Conservation (phyloP, 2,888 invertebrate species). For the Eilema caniola region DNA sequence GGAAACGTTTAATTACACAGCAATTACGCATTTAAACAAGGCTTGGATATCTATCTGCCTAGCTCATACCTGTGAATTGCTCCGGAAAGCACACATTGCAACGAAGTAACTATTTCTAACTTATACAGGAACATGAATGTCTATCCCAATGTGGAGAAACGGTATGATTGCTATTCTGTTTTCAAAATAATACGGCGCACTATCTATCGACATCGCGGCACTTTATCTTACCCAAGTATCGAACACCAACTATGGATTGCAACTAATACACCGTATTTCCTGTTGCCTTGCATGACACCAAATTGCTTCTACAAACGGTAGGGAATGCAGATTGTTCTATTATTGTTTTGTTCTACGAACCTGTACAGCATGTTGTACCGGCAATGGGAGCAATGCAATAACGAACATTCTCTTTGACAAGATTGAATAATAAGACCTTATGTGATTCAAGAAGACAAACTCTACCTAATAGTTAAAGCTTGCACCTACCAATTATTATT, state of each 20-base stretch:
- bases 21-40: slow-evolving; percentile 54
- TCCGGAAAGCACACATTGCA: slow-evolving; percentile 25
- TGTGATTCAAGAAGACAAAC: background rate
- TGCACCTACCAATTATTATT: no score
- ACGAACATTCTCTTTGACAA: slow-evolving; percentile 24
- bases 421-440: background rate
- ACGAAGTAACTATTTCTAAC: background rate
- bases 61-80: slow-evolving; percentile 40
- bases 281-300: slow-evolving; percentile 76
- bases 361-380: slow-evolving; percentile 49
- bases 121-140: background rate
- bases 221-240: slow-evolving; percentile 78
- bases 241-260: slow-evolving; percentile 73
- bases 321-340: slow-evolving; percentile 80
- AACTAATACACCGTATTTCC: slow-evolving; percentile 74
- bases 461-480: no score
- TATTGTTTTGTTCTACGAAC: slow-evolving; percentile 68
- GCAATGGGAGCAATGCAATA: slow-evolving; percentile 35
- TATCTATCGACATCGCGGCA: slow-evolving; percentile 74
- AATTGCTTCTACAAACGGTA: slow-evolving; percentile 80
- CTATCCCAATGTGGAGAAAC: slow-evolving; percentile 26
- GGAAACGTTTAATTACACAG: slow-evolving; percentile 70
- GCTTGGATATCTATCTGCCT: slow-evolving; percentile 45
- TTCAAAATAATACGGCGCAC: slow-evolving; percentile 82
- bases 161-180: slow-evolving; percentile 72